phyloP scores from a whole-genome alignment of 2,797 vertebrate genomes.

The Cryptoprocta ferox region DNA sequence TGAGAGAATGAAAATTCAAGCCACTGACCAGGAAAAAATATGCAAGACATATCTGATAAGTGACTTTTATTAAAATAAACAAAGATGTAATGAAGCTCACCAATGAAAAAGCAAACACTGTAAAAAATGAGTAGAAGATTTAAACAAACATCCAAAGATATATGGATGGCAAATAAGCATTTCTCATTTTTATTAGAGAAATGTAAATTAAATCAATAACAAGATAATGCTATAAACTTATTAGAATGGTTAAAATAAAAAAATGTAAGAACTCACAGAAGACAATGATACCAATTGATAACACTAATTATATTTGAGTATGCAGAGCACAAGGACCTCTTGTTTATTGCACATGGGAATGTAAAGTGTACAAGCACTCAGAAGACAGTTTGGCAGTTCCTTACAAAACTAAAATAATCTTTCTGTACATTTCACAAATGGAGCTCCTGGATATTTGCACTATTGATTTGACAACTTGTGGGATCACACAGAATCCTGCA shows the following conservation, averaged over 20 bases:
- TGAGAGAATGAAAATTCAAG: neutral
- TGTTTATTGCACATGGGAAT: neutral
- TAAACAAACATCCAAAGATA: neutral
- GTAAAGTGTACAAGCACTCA: neutral
- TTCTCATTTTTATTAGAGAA: neutral
- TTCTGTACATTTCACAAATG: neutral
- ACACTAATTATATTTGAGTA: too few species aligned
- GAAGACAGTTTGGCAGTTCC: neutral
- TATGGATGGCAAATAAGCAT: neutral
- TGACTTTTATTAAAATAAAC: neutral
- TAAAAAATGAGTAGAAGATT: neutral
- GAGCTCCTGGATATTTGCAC: neutral
- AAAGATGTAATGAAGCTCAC: neutral
- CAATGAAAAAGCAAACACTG: neutral
- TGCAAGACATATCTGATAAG: neutral
- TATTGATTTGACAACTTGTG: neutral
- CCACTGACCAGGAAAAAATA: neutral
- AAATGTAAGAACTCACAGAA: neutral
- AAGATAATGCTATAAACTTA: neutral
- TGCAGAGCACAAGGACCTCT: neutral
- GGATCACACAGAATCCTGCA: neutral
- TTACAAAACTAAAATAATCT: neutral
- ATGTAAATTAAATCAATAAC: neutral
- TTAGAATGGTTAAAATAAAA: neutral
- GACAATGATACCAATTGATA: neutral